These are phyloP conservation scores for Hydra vulgaris DNA, from an alignment of 30 jellyfish, hydroid and myxozoan species.

Conservation along the genomic window DNA sequence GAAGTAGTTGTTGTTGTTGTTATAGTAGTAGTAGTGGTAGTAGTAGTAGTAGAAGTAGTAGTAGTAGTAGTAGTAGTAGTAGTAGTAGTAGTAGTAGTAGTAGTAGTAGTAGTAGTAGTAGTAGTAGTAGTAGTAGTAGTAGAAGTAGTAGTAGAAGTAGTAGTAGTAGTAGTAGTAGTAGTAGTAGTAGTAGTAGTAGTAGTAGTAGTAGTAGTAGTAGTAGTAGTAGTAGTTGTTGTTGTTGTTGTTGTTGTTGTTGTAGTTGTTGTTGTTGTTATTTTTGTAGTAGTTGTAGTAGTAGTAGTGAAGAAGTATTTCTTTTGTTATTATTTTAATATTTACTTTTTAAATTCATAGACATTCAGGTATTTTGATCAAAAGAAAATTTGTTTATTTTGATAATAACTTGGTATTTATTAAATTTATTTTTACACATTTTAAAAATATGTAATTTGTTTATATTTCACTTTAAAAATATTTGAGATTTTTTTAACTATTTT, in stretches of 20 bases:
- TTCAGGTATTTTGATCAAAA: too few relatives aligned
- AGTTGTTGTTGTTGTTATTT: constrained; percentile 2
- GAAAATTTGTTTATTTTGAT: too few relatives aligned
- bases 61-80: constrained; percentile 7
- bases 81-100: constrained; percentile 5
- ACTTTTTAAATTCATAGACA: neutral
- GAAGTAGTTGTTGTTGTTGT: neutral
- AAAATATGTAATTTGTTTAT: too few relatives aligned
- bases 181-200: neutral
- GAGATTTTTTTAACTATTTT: too few relatives aligned
- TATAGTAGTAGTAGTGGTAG: constrained; percentile 3
- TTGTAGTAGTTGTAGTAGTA: constrained; percentile 1
- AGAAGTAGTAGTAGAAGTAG: constrained; percentile 1
- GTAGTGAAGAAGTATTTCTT: too few relatives aligned
- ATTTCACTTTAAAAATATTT: too few relatives aligned
- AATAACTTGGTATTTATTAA: too few relatives aligned
- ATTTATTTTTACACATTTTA: too few relatives aligned
- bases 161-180: constrained; percentile 5
- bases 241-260: neutral
- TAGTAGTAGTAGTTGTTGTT: neutral
- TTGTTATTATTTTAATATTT: neutral
- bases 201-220: constrained; percentile 3
- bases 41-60: constrained; percentile 4
- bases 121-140: constrained; percentile 5
- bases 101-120: constrained; percentile 1